Base-by-base conservation (phyloP, 2,113 vertebrate genomes). In the Lamprologus lemairii region DNA sequence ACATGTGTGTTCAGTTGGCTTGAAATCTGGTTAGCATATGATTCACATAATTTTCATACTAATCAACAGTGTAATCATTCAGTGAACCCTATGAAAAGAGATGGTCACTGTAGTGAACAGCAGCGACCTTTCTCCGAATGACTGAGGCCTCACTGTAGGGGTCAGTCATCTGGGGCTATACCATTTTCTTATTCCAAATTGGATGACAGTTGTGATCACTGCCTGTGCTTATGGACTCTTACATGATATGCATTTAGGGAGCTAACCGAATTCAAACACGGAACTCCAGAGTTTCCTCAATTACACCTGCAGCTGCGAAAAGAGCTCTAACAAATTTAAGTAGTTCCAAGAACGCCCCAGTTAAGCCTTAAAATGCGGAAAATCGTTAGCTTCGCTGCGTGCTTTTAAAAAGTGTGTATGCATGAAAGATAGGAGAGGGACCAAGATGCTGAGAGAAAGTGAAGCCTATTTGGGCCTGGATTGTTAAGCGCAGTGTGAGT, bases 11-110 rank as follows among this genome's bases (percentile, higher is more conserved):
- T 75, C 23, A 75, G 23, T 49, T 31, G 40, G 71, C 42, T 75
- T 75, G 23, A 75, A 47, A 75, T 49, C 14, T 47, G 42, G 42
- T 75, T 47, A 28, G 23, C 42, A 47, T 47, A 19, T 47, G 6
- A 75, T 3, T 75, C 23, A 75, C 23, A 26, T 45, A 1, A 45
- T 73, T 73, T 2, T 28, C 21, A 28, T 45, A 26, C 2, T 3
- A 73, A 73, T 73, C 21, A 17, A 73, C 60, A 21, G 60, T 37
- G 33, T 65, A 65, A 73, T 37, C 68, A 45, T 45, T 45, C 68
- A 17, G 68, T 73, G 40, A 73, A 26, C 40, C 68, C 68, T 71
- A 45, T 0, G 0, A 42, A 26, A 73, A 26, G 65, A 78, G 7
- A 19, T 9, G 73, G 7, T 49, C 73, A 78, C 10, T 1, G 71